These are phyloP conservation scores for Sandelia bainsii DNA, from an alignment of 2,797 vertebrate genomes.

Conservation along the genomic window DNA sequence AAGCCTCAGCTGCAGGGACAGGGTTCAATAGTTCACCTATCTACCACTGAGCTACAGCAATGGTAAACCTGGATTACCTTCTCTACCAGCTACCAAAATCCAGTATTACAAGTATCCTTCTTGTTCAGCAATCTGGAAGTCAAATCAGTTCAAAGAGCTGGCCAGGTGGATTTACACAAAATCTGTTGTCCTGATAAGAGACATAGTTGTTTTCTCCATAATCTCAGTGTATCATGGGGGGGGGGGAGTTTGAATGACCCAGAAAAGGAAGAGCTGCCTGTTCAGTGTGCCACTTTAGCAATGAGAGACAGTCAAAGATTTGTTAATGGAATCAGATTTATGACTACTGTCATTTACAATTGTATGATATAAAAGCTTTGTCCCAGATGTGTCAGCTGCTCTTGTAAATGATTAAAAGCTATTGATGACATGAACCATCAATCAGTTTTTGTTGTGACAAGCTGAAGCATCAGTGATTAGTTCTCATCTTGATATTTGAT, in stretches of 20 bases:
- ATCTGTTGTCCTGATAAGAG: conserved; percentile 38
- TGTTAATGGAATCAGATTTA: conserved; percentile 48
- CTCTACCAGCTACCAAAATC: conserved; percentile 63
- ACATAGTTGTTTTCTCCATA: neutral
- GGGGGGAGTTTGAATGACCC: conserved; percentile 3
- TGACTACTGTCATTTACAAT: conserved; percentile 48
- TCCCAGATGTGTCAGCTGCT: conserved; percentile 46
- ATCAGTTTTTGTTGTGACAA: conserved; percentile 50
- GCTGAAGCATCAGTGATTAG: conserved; percentile 23
- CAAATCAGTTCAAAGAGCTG: conserved; percentile 58
- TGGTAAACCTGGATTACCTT: conserved; percentile 79
- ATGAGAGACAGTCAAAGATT: conserved; percentile 27
- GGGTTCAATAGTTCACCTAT: conserved; percentile 80
- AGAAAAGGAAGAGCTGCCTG: conserved; percentile 10
- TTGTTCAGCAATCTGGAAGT: conserved; percentile 70
- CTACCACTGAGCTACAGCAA: conserved; percentile 75
- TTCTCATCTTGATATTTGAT: conserved; percentile 38
- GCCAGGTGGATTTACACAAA: conserved; percentile 44
- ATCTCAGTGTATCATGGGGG: neutral
- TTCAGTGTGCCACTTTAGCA: conserved; percentile 9
- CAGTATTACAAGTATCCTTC: conserved; percentile 68
- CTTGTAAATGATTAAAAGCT: conserved; percentile 47
- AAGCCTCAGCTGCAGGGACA: conserved; percentile 71
- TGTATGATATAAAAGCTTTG: conserved; percentile 51
- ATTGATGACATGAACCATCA: conserved; percentile 52